These are phyloP conservation scores for Odocoileus hemionus DNA, from an alignment of 2,113 vertebrate genomes.

Conservation along the genomic window DNA sequence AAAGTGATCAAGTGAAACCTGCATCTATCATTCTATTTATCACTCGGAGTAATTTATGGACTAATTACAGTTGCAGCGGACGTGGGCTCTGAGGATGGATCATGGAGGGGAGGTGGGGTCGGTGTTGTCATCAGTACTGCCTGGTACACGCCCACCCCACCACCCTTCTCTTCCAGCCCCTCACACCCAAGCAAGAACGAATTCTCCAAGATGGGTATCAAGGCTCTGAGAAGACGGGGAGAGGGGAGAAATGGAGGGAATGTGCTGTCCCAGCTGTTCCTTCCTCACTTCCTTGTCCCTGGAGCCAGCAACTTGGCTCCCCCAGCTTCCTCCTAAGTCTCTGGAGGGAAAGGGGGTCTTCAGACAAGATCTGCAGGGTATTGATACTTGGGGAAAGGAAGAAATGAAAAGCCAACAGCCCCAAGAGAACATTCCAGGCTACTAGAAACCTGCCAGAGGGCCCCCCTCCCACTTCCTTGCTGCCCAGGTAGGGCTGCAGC, in stretches of 20 bases:
- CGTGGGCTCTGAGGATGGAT: constrained; percentile 78
- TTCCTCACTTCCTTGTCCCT: background rate
- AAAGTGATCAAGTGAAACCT: constrained; percentile 88
- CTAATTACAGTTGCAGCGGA: constrained; percentile 84
- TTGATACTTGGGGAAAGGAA: background rate
- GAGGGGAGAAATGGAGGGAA: background rate
- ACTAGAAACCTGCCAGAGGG: background rate
- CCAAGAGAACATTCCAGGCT: background rate
- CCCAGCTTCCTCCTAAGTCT: background rate
- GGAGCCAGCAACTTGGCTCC: background rate
- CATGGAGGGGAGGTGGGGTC: constrained; percentile 65
- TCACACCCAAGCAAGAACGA: background rate
- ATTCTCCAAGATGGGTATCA: background rate
- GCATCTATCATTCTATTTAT: constrained; percentile 88
- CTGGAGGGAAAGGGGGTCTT: background rate
- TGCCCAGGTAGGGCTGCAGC: background rate
- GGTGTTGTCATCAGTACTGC: constrained; percentile 69
- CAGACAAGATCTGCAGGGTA: background rate
- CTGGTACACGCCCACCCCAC: background rate
- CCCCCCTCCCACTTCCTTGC: too few relatives aligned
- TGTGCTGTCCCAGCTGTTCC: background rate
- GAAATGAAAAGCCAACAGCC: background rate
- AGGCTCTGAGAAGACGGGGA: background rate
- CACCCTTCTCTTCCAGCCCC: background rate
- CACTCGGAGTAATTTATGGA: constrained; percentile 86